These are phyloP conservation scores for Trichogramma evanescens DNA, from an alignment of 2,888 invertebrate species.

Conservation along the genomic window DNA sequence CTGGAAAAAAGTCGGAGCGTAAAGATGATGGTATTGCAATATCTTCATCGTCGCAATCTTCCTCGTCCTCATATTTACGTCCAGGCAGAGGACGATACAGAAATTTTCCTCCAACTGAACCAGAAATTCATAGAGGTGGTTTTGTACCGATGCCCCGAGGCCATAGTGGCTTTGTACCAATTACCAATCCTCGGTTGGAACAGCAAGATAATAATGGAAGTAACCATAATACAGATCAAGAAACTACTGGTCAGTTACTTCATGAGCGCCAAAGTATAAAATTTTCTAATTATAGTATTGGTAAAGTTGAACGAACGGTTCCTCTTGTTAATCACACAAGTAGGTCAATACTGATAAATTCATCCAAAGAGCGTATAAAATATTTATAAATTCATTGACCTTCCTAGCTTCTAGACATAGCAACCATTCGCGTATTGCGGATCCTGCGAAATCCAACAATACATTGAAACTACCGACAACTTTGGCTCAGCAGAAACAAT, in stretches of 20 bases:
- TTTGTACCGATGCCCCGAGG: slow-evolving; percentile 69
- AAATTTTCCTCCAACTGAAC: slow-evolving; percentile 50
- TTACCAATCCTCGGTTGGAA: slow-evolving; percentile 47
- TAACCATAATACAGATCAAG: slow-evolving; percentile 14
- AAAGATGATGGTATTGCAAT: slow-evolving; percentile 25
- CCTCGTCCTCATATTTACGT: slow-evolving; percentile 14
- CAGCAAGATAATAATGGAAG: neutral
- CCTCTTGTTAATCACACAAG: too few relatives aligned
- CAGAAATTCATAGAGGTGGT: slow-evolving; percentile 67
- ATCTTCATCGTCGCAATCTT: slow-evolving; percentile 10
- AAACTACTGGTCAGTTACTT: slow-evolving; percentile 24
- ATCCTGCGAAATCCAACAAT: too few relatives aligned
- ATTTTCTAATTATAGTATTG: slow-evolving; percentile 29
- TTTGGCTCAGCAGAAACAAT: too few relatives aligned
- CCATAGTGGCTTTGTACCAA: slow-evolving; percentile 68
- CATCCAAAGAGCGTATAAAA: too few relatives aligned
- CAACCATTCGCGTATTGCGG: too few relatives aligned
- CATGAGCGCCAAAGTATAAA: slow-evolving; percentile 28
- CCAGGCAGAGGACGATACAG: slow-evolving; percentile 41
- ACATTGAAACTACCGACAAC: too few relatives aligned
- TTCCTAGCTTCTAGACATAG: too few relatives aligned
- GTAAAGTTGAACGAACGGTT: slow-evolving; percentile 29
- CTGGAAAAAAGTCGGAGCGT: slow-evolving; percentile 43
- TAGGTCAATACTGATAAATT: too few relatives aligned
- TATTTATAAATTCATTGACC: too few relatives aligned